Conservation (phyloP, 2,888 invertebrate species). For the Drosophila pegasa region DNA sequence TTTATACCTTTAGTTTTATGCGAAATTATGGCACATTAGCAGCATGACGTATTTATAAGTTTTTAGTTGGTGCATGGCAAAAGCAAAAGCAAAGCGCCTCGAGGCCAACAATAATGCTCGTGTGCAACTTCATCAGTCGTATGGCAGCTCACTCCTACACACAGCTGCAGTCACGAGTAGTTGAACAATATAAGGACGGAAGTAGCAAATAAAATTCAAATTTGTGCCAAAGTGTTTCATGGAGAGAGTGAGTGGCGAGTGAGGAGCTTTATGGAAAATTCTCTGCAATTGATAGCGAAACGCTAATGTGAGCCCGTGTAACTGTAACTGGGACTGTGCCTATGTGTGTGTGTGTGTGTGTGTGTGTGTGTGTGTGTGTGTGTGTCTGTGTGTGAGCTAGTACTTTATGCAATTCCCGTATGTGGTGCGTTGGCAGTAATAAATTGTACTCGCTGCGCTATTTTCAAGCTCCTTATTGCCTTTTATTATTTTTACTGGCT, state of each 20-base stretch:
- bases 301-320: conserved; percentile 62
- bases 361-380: conserved; percentile 38
- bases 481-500: conserved; percentile 53
- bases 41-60: conserved; percentile 71
- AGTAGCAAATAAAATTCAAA: conserved; percentile 81
- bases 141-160: conserved; percentile 7
- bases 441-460: conserved; percentile 56
- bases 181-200: conserved; percentile 76
- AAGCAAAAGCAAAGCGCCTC: conserved; percentile 51
- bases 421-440: conserved; percentile 47
- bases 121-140: conserved; percentile 49
- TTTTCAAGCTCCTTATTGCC: conserved; percentile 65
- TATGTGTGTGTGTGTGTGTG: conserved; percentile 26
- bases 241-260: conserved; percentile 22
- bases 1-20: conserved; percentile 48
- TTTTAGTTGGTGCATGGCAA: conserved; percentile 57
- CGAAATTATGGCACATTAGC: conserved; percentile 70
- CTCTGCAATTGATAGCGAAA: conserved; percentile 66
- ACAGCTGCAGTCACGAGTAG: conserved; percentile 24
- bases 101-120: conserved; percentile 56
- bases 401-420: conserved; percentile 58
- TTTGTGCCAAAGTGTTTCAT: conserved; percentile 79
- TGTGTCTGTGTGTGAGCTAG: conserved; percentile 36
- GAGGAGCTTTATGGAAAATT: conserved; percentile 42
- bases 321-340: conserved; percentile 23